A percentile compares a stretch with the other conserved stretches of the same genome.
phyloP scores from a whole-genome alignment of 1,140 invertebrate species.

The Atta cephalotes region DNA sequence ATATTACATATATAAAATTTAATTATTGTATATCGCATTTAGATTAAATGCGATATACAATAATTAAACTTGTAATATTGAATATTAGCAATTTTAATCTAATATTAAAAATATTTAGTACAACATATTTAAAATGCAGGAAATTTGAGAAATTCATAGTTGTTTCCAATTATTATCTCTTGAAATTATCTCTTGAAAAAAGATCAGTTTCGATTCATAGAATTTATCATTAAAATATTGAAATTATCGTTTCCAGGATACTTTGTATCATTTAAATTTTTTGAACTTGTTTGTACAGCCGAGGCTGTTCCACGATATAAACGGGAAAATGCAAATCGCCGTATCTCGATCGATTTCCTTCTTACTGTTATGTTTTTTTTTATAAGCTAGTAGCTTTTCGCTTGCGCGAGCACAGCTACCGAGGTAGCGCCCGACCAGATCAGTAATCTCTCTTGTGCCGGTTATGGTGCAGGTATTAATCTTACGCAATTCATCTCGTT shows the following conservation, averaged over 20 bases:
- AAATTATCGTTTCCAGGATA: conserved; percentile 4
- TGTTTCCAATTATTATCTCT: background rate
- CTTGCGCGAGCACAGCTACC: conserved; percentile 58
- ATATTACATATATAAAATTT: background rate
- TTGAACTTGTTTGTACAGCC: background rate
- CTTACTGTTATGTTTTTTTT: conserved; percentile 33
- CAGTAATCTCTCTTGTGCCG: conserved; percentile 79
- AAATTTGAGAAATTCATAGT: background rate
- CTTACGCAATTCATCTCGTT: conserved; percentile 80
- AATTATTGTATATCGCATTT: background rate
- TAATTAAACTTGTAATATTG: background rate
- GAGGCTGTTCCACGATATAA: conserved; percentile 34
- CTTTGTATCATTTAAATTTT: background rate
- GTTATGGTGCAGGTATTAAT: conserved; percentile 81
- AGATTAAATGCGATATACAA: background rate
- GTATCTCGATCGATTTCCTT: conserved; percentile 44
- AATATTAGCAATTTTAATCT: background rate
- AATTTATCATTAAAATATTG: conserved; percentile 2
- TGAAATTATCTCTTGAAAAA: background rate
- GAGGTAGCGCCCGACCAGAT: conserved; percentile 76
- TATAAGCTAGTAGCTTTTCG: conserved; percentile 57
- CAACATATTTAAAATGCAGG: conserved; percentile 12
- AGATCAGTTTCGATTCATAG: background rate
- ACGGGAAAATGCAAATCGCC: conserved; percentile 61
- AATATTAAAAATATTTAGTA: conserved; percentile 1